phyloP scores from a whole-genome alignment of 2,113 vertebrate species.

The Panthera uncia region DNA sequence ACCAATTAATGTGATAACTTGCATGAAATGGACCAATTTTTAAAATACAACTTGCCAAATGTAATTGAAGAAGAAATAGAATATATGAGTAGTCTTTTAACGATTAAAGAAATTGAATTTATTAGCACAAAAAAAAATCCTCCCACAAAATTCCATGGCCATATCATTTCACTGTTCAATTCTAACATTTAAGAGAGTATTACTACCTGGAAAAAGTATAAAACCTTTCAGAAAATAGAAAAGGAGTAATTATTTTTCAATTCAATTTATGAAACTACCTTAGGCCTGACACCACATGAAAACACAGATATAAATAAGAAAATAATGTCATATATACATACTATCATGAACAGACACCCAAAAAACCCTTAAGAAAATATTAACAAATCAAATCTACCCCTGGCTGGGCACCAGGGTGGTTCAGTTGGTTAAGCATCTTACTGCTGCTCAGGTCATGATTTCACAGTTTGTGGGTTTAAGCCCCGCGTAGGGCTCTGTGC shows the following conservation, averaged over 20 bases:
- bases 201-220: background rate
- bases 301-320: background rate
- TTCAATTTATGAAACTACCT: background rate
- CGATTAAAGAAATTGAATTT: background rate
- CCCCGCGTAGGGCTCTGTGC: too few relatives aligned
- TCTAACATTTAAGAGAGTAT: background rate
- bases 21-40: background rate
- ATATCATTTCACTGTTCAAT: background rate
- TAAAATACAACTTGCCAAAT: background rate
- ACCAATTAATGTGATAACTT: background rate
- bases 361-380: background rate
- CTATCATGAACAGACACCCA: background rate
- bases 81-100: background rate
- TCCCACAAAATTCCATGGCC: background rate
- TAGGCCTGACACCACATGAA: background rate
- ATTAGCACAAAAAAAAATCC: background rate
- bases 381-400: background rate
- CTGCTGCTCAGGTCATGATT: too few relatives aligned
- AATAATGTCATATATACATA: background rate
- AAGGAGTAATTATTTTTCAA: background rate
- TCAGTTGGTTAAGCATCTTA: too few relatives aligned
- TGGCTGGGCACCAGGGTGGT: too few relatives aligned
- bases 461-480: too few relatives aligned
- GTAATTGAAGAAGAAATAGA: background rate
- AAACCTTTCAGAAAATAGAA: background rate